These are phyloP conservation scores for Meles meles DNA, from an alignment of 2,113 vertebrate genomes.

Conservation along the genomic window DNA sequence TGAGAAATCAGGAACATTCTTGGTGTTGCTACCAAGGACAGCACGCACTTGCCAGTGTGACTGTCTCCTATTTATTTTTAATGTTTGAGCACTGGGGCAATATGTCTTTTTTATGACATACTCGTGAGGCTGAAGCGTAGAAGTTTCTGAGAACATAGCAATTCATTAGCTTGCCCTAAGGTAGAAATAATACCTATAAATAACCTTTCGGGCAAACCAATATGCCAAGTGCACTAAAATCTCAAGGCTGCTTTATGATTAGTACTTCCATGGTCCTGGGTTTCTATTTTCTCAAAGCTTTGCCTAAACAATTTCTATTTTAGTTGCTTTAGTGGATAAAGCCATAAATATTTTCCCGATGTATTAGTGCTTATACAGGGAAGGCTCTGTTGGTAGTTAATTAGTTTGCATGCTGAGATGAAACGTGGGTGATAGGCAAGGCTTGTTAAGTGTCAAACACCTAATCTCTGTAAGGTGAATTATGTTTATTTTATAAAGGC, in stretches of 20 bases:
- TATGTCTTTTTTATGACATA: neutral
- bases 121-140: neutral
- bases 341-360: conserved; percentile 63
- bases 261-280: neutral
- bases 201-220: conserved; percentile 32
- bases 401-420: conserved; percentile 57
- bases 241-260: neutral
- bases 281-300: conserved; percentile 56
- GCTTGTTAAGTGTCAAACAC: neutral
- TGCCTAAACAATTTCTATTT: conserved; percentile 57
- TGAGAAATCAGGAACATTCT: neutral
- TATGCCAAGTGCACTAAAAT: neutral
- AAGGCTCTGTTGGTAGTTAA: neutral
- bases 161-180: neutral
- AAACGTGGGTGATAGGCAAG: conserved; percentile 20
- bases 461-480: neutral
- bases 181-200: conserved; percentile 46
- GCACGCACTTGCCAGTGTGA: neutral
- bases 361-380: neutral
- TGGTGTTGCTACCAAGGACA: neutral
- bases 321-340: conserved; percentile 7
- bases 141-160: neutral
- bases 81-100: neutral
- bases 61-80: neutral
- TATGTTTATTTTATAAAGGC: conserved; percentile 52